A percentile compares a stretch with the other conserved stretches of the same genome.
These are phyloP conservation scores for Habroteleia sp. DNA, from an alignment of 2,888 invertebrate genomes.

Conservation along the genomic window DNA sequence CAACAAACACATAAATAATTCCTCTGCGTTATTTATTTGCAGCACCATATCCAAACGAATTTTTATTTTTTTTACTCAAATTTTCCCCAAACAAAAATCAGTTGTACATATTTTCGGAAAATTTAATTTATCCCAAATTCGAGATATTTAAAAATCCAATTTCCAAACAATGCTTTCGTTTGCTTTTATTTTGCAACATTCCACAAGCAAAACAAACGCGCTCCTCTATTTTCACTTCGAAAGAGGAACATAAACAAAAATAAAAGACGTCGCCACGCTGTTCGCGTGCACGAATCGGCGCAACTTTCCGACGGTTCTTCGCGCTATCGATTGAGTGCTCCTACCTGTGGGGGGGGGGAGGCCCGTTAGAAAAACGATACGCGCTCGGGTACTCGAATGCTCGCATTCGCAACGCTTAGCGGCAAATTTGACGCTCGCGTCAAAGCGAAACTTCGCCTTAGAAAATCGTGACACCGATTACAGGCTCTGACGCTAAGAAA, in stretches of 20 bases:
- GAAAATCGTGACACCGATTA: conserved; percentile 5
- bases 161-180: too few relatives aligned
- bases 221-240: too few relatives aligned
- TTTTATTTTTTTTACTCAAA: too few relatives aligned
- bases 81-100: too few relatives aligned
- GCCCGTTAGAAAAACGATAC: conserved; percentile 5
- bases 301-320: conserved; percentile 14
- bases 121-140: too few relatives aligned
- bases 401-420: background rate
- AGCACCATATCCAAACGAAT: too few relatives aligned
- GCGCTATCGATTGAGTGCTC: conserved; percentile 46
- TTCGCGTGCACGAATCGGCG: conserved; percentile 13
- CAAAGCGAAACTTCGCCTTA: background rate
- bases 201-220: too few relatives aligned
- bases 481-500: conserved; percentile 15
- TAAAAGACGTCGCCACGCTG: background rate
- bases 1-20: too few relatives aligned
- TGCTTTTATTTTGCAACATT: too few relatives aligned
- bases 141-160: too few relatives aligned
- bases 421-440: conserved; percentile 1
- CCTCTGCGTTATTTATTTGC: too few relatives aligned
- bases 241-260: conserved; percentile 7
- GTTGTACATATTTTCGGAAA: too few relatives aligned
- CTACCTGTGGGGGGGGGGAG: conserved; percentile 14
- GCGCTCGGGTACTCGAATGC: background rate